Evolutionary conservation across 1,140 invertebrate genomes (phyloP), one percentile per base, ranked within the genome.

Genomic region (Bombus fervidus): DNA sequence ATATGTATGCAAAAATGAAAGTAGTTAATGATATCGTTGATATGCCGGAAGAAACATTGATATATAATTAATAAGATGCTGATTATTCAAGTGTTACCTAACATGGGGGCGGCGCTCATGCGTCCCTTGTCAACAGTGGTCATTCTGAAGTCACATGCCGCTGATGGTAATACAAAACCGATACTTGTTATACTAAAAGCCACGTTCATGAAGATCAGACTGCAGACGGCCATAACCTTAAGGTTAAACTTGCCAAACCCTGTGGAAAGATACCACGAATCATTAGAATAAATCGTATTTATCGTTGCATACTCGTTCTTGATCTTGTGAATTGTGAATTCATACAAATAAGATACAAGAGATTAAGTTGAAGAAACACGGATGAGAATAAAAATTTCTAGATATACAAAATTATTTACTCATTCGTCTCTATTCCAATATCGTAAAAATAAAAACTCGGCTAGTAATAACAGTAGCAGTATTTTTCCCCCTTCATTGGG

Each of bases 241-340:
- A 94, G 93, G 87, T 96, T 96, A 87, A 96, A 96, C 69, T 92
- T 93, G 62, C 96, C 96, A 92, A 95, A 96, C 41, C 96, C 96
- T 95, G 86, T 80, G 53, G 43, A 86, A 77, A 68, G 15, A 76
- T 10, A 25, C 15, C 34, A 71, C 28, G 1, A 43, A 15, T 57
- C 6, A n/a, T 53, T 53, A 75, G 2, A 15, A 28, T 31, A 28
- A 43, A 10, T 62, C 59, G 6, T 3, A 43, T 43, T 2, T 0
- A 28, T 41, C 5, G 28, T 43, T 22, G 4, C 18, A 34, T 22
- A 22, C 47, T 53, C 18, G 18, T 53, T 22, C 18, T 53, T 53
- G 18, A 22, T 68, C 15, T 69, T 39, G 18, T 5, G 43, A 47
- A 47, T 37, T 31, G 6, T 5, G 8, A 34, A 22, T 3, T 25